Conservation (phyloP, 2,888 invertebrate genomes). For the Anagyrus pseudococci region DNA sequence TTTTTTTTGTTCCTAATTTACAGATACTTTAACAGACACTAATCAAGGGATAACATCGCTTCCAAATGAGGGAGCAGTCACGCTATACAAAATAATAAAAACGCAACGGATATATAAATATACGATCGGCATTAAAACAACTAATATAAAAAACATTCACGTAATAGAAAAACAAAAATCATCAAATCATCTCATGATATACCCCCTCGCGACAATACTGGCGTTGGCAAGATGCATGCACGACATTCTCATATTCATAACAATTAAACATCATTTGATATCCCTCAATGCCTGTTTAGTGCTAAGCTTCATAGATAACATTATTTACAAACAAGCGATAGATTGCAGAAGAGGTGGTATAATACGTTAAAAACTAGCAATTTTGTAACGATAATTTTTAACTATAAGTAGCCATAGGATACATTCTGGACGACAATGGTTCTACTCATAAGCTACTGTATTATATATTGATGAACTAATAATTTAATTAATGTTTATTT, state of each 20-base stretch:
- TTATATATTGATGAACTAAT: conserved; percentile 21
- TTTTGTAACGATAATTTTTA: conserved; percentile 5
- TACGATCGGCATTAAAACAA: conserved; percentile 9
- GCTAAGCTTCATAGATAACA: conserved; percentile 28
- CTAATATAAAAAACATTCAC: conserved; percentile 16
- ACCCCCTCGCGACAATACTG: neutral
- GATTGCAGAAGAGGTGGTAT: conserved; percentile 3
- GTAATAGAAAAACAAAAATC: conserved; percentile 13
- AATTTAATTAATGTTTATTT: conserved; percentile 15
- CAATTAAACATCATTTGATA: conserved; percentile 12
- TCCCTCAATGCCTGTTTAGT: conserved; percentile 20
- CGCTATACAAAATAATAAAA: conserved; percentile 20
- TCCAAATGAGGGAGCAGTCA: conserved; percentile 11
- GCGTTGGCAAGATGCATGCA: conserved; percentile 35
- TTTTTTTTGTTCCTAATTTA: conserved; percentile 35
- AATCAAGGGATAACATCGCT: conserved; percentile 33
- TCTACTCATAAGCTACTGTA: conserved; percentile 18
- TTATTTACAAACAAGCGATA: conserved; percentile 14
- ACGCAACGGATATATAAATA: too few relatives aligned
- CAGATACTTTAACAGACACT: conserved; percentile 39
- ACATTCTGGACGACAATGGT: conserved; percentile 21
- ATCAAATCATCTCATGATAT: conserved; percentile 1
- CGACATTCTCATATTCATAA: conserved; percentile 27
- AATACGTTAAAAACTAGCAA: conserved; percentile 11
- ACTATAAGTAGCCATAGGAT: conserved; percentile 14